A percentile compares a stretch with the other conserved stretches of the same genome.
phyloP scores from a whole-genome alignment of 2,113 vertebrate species.

The Engraulis encrasicolus region DNA sequence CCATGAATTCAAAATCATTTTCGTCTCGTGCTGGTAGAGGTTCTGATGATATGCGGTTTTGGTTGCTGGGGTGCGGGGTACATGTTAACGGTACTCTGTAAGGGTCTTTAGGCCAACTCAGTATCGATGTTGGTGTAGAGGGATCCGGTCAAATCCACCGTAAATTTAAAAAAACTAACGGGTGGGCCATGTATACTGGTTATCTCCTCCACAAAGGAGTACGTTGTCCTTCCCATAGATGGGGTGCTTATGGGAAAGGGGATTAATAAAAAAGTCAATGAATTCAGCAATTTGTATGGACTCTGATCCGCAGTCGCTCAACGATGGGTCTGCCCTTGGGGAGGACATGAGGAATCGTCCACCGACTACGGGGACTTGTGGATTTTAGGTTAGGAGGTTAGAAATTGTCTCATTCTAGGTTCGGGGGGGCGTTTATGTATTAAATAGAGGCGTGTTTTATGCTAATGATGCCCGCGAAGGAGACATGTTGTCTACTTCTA shows the following conservation, averaged over 20 bases:
- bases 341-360: neutral
- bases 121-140: neutral
- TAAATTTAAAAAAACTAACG: neutral
- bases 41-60: no score
- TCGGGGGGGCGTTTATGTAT: neutral
- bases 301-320: neutral
- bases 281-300: neutral
- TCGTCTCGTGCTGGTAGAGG: neutral
- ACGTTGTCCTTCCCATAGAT: neutral
- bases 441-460: neutral
- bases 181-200: neutral
- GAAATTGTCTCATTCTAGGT: neutral
- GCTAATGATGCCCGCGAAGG: neutral
- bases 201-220: neutral
- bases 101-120: neutral
- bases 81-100: neutral
- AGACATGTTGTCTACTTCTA: neutral
- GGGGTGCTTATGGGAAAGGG: neutral
- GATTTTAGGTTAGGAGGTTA: neutral
- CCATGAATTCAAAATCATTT: neutral
- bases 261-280: neutral
- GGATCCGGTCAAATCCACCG: neutral
- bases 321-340: neutral
- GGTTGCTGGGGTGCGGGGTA: neutral
- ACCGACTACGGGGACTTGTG: neutral